Base-by-base conservation (phyloP, 2,113 vertebrate genomes). In the Solea senegalensis region DNA sequence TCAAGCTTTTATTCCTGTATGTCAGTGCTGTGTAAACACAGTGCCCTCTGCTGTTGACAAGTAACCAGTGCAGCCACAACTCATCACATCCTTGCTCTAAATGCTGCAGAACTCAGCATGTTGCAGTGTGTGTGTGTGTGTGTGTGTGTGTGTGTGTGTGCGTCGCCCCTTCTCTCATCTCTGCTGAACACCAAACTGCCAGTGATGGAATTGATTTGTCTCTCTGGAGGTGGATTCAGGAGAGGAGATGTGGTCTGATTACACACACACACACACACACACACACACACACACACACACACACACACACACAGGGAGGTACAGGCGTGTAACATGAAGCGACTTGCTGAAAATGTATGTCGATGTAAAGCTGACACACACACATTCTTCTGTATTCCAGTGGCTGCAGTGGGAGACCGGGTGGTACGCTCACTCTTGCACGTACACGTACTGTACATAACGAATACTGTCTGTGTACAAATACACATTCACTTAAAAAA, bases 1-100 rank as follows among this genome's bases (percentile, higher is more conserved):
- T 44, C 43, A 44, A 8, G 43, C 43, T 44, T 44, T 8, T 44
- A 9, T 44, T 11, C 43, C 8, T 7, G 43, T 44, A 11, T 44
- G 8, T 8, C 41, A 14, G 4, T 44, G 68, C 12, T 43, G 65
- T 84, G 61, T 78, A 66, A 62, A 54, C 8, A 9, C 49, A 72
- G 71, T 21, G 43, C 86, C 88, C 84, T 82, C 89, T 88, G 41
- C 53, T 92, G 91, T 34, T 58, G 1, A 16, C 0, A 57, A 10
- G 4, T 0, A 13, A n/a, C 69, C 41, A 74, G 0, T 83, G 62
- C 84, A 85, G 6, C 7, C 43, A 55, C 14, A 40, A 34, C 2
- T 8, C 27, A 41, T 44, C 16, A 8, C n/a, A 9, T 4, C 43
- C 11, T 40, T 48, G 6, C 64, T 12, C 26, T 51, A 50, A 61